Base-by-base conservation (phyloP, 2,797 vertebrate genomes). In the Enoplosus armatus region DNA sequence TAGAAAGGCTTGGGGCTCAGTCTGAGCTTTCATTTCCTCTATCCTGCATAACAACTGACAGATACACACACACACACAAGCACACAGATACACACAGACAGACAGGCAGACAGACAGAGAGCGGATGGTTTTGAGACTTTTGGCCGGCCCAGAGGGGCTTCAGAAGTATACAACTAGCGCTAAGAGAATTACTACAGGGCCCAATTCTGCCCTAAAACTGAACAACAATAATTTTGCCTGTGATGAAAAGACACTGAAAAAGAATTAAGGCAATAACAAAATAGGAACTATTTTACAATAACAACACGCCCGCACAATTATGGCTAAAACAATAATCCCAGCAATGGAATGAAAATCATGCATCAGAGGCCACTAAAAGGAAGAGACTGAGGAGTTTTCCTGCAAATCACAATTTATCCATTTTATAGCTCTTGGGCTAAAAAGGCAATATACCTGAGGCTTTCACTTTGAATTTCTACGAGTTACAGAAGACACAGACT, bases 11-110 rank as follows among this genome's bases (percentile, higher is more conserved):
- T 31, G 27, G 61, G 90, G 89, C 87, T 79, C 82, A 78, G 92
- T 93, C 92, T 94, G 93, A 94, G 91, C 93, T 94, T 94, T 94
- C 92, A 94, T 94, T 94, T 94, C 93, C 93, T 93, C 91, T 92
- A 87, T 91, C 86, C 88, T 89, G 91, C 89, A 90, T 79, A 85
- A 90, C 88, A 90, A 90, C 87, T 51, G 76, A 88, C 75, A 75
- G 20, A 85, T 15, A 75, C 43, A 87, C 75, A 80, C 39, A 78
- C 51, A 78, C 33, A 66, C 35, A 75, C n/a, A n/a, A n/a, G n/a
- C n/a, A n/a, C 26, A 62, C 37, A 65, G 65, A 83, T 31, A 48
- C 29, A 45, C 51, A 61, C 72, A 31, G 16, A 77, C 22, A 61
- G 6, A 33, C 59, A 87, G 26, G 63, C 56, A 71, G 6, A 85